Evolutionary conservation across 2,113 vertebrate genomes (phyloP), one percentile per base, ranked within the genome.

Genomic region (Clinocottus analis): DNA sequence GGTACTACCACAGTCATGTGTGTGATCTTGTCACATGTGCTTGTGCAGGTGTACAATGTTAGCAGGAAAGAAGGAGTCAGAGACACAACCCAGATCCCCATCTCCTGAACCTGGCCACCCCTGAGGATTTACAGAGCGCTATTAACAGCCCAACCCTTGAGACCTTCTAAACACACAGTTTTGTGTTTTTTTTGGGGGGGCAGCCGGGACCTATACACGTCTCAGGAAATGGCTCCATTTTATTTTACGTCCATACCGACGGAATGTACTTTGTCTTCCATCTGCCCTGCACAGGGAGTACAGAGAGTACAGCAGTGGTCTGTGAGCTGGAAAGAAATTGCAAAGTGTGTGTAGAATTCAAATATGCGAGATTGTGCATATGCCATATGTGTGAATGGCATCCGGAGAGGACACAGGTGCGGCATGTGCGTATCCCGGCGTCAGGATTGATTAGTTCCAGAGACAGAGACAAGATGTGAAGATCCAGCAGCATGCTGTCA

Each of bases 381-480:
- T 31, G 55, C 23, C 29, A 12, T 31, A 27, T 77, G 58, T 9
- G 56, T 58, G 25, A n/a, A 35, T 58, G 69, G 76, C 75, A 56
- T 43, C 19, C 19, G 70, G 53, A 77, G 82, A 79, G 78, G 59
- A 74, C 69, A 79, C 90, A 91, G 92, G 85, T 92, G 89, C 67
- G 14, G 56, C 60, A 62, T 23, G 59, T 67, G 83, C 77, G 17
- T 71, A 76, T 66, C 29, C 3, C 47, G 9, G 79, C 58, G 35
- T 87, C 77, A 69, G 37, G 75, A 89, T 94, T 93, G 92, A 95
- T 95, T 95, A 89, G 92, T 95, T 92, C 90, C 91, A 91, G 85
- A 67, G 70, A 67, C 72, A 49, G 86, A 80, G 90, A 71, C 77
- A 86, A 85, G 90, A 87, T 93, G 89, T 93, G 93, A 91, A 82